phyloP scores from a whole-genome alignment of 2,797 vertebrate genomes.

The Vultur gryphus region DNA sequence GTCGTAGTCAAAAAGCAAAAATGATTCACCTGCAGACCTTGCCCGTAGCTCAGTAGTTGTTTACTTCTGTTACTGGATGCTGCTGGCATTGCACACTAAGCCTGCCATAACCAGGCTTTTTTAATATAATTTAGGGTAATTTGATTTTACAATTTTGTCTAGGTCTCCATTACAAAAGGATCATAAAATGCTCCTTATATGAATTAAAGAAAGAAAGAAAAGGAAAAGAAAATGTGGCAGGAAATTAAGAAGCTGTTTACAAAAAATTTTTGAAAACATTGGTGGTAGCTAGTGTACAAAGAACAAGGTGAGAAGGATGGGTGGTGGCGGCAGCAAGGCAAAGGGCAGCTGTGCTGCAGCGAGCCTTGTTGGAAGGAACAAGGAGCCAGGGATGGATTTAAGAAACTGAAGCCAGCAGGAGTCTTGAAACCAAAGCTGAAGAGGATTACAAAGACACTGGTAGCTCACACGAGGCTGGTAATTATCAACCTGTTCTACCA shows the following conservation, averaged over 20 bases:
- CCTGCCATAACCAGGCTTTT: neutral
- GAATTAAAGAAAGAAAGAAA: neutral
- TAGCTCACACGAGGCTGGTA: neutral
- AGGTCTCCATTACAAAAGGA: neutral
- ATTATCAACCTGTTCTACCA: neutral
- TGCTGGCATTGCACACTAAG: neutral
- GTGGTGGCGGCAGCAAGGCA: neutral
- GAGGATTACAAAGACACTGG: neutral
- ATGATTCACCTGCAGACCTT: neutral
- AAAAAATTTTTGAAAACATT: fast-evolving
- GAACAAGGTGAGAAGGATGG: fast-evolving
- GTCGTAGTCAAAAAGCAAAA: neutral
- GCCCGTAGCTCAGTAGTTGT: neutral
- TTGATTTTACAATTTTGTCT: neutral
- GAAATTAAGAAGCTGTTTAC: neutral
- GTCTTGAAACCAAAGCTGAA: neutral
- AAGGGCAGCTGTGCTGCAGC: neutral
- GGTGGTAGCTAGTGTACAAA: neutral
- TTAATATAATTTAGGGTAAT: neutral
- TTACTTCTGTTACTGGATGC: neutral
- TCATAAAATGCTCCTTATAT: neutral
- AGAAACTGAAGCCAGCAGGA: neutral
- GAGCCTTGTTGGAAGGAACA: fast-evolving
- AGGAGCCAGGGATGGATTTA: neutral
- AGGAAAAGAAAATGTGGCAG: neutral